Conservation (phyloP, 2,113 vertebrate genomes). For the Pao palembangensis region DNA sequence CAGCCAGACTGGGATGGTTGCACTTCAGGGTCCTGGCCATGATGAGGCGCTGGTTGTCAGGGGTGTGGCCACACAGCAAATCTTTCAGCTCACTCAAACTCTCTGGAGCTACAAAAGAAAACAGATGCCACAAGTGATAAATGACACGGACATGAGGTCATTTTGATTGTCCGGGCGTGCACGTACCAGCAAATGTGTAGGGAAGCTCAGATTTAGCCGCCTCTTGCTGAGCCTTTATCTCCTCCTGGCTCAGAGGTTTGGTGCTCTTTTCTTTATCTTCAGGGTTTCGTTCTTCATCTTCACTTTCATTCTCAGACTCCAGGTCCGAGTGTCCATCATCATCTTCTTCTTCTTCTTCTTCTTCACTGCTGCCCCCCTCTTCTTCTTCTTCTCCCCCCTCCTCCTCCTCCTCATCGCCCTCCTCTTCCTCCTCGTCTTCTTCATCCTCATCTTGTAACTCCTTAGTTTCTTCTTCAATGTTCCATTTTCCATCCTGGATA, state of each 20-base stretch:
- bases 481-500: slow-evolving; percentile 82
- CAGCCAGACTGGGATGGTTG: slow-evolving; percentile 88
- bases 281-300: slow-evolving; percentile 52
- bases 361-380: slow-evolving; percentile 6
- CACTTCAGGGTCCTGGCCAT: slow-evolving; percentile 88
- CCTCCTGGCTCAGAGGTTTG: slow-evolving; percentile 33
- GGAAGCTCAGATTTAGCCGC: slow-evolving; percentile 82
- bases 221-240: slow-evolving; percentile 53
- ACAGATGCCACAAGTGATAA: neutral
- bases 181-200: slow-evolving; percentile 83
- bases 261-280: neutral
- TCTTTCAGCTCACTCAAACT: slow-evolving; percentile 74
- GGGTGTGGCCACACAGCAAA: slow-evolving; percentile 75
- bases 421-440: slow-evolving; percentile 33
- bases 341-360: slow-evolving; percentile 16
- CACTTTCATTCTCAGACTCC: slow-evolving; percentile 75
- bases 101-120: slow-evolving; percentile 77
- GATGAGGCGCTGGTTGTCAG: slow-evolving; percentile 82
- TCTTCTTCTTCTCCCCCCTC: slow-evolving; percentile 10
- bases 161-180: neutral
- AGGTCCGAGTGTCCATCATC: slow-evolving; percentile 79
- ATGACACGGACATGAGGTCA: neutral
- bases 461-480: slow-evolving; percentile 41
- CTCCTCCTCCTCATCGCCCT: slow-evolving; percentile 31
- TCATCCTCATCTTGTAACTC: slow-evolving; percentile 25